Percentiles rank a stretch among this genome's conserved stretches.
These are phyloP conservation scores for Rapana venosa DNA, from an alignment of 2,888 invertebrate genomes.

Conservation along the genomic window DNA sequence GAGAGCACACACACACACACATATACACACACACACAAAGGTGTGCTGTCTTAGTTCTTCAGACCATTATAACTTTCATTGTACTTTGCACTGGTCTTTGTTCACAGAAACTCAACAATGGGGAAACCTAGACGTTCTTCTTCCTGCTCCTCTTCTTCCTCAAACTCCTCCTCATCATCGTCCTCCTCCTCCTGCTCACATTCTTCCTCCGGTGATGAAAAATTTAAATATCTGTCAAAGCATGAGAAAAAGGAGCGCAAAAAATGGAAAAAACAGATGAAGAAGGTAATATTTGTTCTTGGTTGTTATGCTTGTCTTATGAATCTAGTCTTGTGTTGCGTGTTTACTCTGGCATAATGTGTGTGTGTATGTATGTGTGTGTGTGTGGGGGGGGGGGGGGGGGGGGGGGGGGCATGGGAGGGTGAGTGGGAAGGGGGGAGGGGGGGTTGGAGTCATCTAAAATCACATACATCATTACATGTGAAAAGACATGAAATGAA, in stretches of 20 bases:
- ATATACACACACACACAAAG: neutral
- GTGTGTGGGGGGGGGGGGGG: neutral
- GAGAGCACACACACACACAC: neutral
- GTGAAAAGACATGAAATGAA: no score
- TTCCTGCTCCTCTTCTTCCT: neutral
- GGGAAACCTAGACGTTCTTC: slow-evolving; percentile 41
- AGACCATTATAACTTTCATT: neutral
- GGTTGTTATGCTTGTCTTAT: no score
- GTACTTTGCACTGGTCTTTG: neutral
- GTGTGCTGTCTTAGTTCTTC: neutral
- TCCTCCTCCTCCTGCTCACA: slow-evolving; percentile 26
- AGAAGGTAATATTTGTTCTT: slow-evolving; percentile 37
- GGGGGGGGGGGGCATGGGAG: neutral
- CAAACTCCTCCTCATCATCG: neutral
- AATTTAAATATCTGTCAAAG: slow-evolving; percentile 49
- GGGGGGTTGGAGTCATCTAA: no score
- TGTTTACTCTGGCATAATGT: neutral
- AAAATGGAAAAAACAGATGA: slow-evolving; percentile 49
- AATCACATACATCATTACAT: no score
- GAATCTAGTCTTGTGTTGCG: no score
- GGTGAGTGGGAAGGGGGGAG: no score
- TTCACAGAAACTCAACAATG: slow-evolving; percentile 25
- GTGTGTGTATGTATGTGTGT: neutral
- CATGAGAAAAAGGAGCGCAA: slow-evolving; percentile 52
- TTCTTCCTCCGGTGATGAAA: slow-evolving; percentile 51